Conservation (phyloP, 2,797 vertebrate genomes). For the Chanos chanos region DNA sequence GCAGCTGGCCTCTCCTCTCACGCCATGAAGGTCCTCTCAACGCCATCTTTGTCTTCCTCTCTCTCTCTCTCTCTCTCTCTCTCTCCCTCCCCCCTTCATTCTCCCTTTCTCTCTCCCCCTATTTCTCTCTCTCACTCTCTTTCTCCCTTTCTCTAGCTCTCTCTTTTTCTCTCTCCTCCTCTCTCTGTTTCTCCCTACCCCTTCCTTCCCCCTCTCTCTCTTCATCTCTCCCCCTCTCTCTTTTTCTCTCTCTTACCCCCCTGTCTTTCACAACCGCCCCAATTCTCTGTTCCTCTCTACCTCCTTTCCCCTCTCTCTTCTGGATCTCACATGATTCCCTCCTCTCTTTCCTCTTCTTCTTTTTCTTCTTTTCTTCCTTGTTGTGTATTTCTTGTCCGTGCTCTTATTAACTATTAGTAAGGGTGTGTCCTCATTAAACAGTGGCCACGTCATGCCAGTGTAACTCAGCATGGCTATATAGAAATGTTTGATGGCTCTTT, state of each 20-base stretch:
- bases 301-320: background rate
- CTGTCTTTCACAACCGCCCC: no score
- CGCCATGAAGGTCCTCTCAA: conserved; percentile 38
- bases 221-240: background rate
- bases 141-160: background rate
- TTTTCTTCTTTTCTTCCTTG: no score
- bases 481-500: conserved; percentile 4
- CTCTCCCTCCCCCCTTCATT: background rate
- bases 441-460: background rate
- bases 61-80: background rate
- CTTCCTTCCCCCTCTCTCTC: background rate
- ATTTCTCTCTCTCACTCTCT: background rate
- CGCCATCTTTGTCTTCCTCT: conserved; percentile 12
- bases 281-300: background rate
- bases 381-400: background rate
- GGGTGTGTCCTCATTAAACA: background rate
- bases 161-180: background rate
- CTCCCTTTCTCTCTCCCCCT: background rate
- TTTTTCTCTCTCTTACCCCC: background rate
- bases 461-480: background rate
- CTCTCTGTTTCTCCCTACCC: background rate
- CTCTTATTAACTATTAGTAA: background rate
- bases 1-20: conserved; percentile 67
- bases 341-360: no score
- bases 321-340: no score